Conservation (phyloP, 2,113 vertebrate genomes). For the Dascyllus trimaculatus region DNA sequence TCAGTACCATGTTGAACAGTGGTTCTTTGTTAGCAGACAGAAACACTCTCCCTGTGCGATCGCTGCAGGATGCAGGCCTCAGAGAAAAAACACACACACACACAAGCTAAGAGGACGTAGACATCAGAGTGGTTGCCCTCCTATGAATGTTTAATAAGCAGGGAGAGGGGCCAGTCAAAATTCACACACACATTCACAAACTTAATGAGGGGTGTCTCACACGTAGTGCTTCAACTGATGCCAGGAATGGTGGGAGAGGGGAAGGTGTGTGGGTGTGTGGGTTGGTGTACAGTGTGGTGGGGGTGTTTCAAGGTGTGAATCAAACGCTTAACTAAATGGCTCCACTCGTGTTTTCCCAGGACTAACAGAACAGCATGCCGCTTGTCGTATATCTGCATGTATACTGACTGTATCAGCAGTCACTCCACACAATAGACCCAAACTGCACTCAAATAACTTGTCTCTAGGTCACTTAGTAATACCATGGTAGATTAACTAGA, state of each 20-base stretch:
- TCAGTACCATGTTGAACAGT: constrained; percentile 49
- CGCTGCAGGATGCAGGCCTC: constrained; percentile 47
- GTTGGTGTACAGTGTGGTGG: neutral
- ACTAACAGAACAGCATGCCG: constrained; percentile 24
- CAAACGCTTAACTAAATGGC: constrained; percentile 61
- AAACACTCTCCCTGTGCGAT: constrained; percentile 58
- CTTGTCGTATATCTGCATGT: constrained; percentile 10
- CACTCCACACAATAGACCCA: neutral
- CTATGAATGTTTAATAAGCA: constrained; percentile 69
- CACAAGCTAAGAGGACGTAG: constrained; percentile 43
- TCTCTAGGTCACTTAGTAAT: too few species aligned
- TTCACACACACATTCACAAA: constrained; percentile 46
- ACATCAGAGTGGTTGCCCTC: constrained; percentile 54
- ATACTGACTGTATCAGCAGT: neutral
- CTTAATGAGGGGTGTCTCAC: constrained; percentile 75
- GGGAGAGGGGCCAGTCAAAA: constrained; percentile 55
- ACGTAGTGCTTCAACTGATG: constrained; percentile 56
- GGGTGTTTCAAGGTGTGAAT: constrained; percentile 54
- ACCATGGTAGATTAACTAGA: too few species aligned
- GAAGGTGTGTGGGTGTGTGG: constrained; percentile 34
- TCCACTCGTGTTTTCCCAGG: constrained; percentile 45
- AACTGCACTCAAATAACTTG: neutral
- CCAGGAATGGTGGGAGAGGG: constrained; percentile 53
- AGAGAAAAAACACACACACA: constrained; percentile 49
- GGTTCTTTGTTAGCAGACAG: constrained; percentile 64